Percentiles rank a stretch among this genome's conserved stretches.
Conservation (phyloP, 2,888 invertebrate species). For the Stenodera caucasica region DNA sequence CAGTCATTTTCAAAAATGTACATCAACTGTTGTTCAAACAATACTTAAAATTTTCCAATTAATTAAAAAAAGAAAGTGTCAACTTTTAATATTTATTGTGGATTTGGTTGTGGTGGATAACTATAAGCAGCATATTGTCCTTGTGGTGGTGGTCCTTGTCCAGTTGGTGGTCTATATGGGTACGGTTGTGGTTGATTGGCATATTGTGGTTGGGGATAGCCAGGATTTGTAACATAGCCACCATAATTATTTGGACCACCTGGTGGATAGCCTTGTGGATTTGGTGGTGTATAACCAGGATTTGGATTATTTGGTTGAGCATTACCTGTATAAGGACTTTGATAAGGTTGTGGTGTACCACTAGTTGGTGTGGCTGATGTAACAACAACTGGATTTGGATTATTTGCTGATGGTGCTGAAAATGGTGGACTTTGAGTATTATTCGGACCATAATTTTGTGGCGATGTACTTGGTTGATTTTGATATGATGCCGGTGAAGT, state of each 20-base stretch:
- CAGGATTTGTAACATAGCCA: conserved; percentile 65
- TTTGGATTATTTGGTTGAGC: conserved; percentile 55
- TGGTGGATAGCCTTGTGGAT: conserved; percentile 39
- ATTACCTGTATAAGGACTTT: conserved; percentile 57
- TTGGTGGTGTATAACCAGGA: conserved; percentile 54
- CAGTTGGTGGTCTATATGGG: conserved; percentile 67
- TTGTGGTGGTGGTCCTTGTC: conserved; percentile 74
- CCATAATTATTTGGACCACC: conserved; percentile 48
- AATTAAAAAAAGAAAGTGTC: background rate
- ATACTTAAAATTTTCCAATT: background rate
- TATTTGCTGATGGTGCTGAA: conserved; percentile 57
- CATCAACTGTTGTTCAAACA: too few species aligned
- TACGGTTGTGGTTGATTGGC: conserved; percentile 65
- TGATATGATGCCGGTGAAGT: conserved; percentile 50
- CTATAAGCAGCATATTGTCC: conserved; percentile 75
- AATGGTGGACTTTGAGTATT: conserved; percentile 67
- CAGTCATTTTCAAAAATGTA: background rate
- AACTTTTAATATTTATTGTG: conserved; percentile 58
- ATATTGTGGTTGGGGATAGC: conserved; percentile 63
- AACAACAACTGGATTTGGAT: conserved; percentile 58
- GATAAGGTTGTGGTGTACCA: conserved; percentile 58
- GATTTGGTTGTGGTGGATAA: conserved; percentile 74
- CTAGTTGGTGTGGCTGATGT: conserved; percentile 57
- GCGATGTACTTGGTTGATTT: conserved; percentile 45
- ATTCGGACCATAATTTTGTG: conserved; percentile 50